These are phyloP conservation scores for Corbicula japonica DNA, from an alignment of 2,888 invertebrate species.

Conservation along the genomic window DNA sequence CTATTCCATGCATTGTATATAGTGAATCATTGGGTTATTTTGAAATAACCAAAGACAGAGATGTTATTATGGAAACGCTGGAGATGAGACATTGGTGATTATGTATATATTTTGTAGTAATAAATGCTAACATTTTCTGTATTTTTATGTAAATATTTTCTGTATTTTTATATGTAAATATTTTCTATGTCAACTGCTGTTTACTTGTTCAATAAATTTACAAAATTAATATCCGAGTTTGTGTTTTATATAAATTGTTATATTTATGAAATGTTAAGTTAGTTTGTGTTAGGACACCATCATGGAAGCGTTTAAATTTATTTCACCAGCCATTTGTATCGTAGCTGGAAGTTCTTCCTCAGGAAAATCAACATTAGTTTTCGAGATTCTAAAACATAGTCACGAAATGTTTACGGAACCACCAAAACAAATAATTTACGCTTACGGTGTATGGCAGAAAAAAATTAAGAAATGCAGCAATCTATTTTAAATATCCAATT, in stretches of 20 bases:
- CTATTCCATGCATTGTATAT: slow-evolving; percentile 22
- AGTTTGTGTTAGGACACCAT: slow-evolving; percentile 5
- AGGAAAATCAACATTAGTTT: slow-evolving; percentile 31
- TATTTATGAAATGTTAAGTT: background rate
- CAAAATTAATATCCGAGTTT: background rate
- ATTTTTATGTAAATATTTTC: background rate
- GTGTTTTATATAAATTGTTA: slow-evolving; percentile 1
- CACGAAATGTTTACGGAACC: slow-evolving; percentile 30
- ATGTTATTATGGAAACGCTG: slow-evolving; percentile 8
- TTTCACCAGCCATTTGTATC: slow-evolving; percentile 30
- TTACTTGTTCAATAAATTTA: background rate
- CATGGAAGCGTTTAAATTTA: slow-evolving; percentile 20
- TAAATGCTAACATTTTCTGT: background rate
- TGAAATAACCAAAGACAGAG: slow-evolving; percentile 1
- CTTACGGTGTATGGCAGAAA: slow-evolving; percentile 27
- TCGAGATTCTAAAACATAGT: slow-evolving; percentile 29
- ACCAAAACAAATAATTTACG: slow-evolving; percentile 24
- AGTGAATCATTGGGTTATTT: slow-evolving; percentile 28
- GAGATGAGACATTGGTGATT: background rate
- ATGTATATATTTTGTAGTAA: background rate
- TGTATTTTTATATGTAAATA: background rate
- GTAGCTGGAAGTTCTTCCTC: slow-evolving; percentile 15
- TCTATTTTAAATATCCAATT: slow-evolving; percentile 24
- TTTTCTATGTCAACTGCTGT: background rate
- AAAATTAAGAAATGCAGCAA: slow-evolving; percentile 24